Evolutionary conservation across 2,888 invertebrate species (phyloP), one percentile per base, ranked within the genome.

Genomic region (Drosophila prostipennis): DNA sequence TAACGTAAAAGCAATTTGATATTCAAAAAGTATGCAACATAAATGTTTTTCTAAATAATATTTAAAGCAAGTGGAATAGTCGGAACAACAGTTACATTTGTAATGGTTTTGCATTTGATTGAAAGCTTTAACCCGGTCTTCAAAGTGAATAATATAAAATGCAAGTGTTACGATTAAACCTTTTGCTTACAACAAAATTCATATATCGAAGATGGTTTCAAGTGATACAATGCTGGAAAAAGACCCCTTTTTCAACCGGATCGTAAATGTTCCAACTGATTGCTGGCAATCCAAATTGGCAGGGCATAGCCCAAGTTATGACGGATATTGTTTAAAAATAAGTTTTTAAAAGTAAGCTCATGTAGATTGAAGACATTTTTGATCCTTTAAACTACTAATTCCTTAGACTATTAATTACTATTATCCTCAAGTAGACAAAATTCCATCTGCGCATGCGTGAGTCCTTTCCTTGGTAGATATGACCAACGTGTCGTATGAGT

Each of bases 401-500:
- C 11, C 10, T 1, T 34, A 11, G 34, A 6, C 37, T n/a, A n/a
- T 13, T 13, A 6, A 6, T 6, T n/a, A n/a, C 6, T 6, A 37
- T 37, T 2, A n/a, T 13, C 36, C 13, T 37, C n/a, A 13, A 19
- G 19, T 1, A 16, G 10, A 19, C 10, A 6, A n/a, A 37, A 19
- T 37, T 14, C 23, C 6, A 10, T 7, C 52, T 65, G 73, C 73
- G 82, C 78, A 54, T 78, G 78, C 72, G 79, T 78, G 78, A 74
- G 76, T 69, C 58, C 57, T 69, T 72, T 13, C 37, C 49, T 39
- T 13, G 13, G 13, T 23, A 3, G 26, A 3, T 8, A 13, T 36
- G 36, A 13, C 32, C 57, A 54, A 60, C 70, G 57, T 26, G 57
- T 58, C 61, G 74, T 63, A 72, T 80, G 80, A 83, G 83, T 85